Conservation (phyloP, 2,888 invertebrate genomes). For the Rhyacophila evoluta region DNA sequence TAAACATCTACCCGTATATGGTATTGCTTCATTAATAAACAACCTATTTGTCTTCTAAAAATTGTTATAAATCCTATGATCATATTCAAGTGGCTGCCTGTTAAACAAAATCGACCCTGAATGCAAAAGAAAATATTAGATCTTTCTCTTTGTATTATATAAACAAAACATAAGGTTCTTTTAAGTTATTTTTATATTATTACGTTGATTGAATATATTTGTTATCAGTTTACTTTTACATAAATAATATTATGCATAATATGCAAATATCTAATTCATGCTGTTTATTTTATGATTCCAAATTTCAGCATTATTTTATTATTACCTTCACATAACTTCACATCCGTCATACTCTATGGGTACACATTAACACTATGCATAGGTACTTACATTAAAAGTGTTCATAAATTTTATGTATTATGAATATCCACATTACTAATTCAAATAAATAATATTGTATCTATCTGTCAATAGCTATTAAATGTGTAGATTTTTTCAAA, state of each 20-base stretch:
- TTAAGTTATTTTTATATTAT: no score
- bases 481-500: conserved; percentile 25
- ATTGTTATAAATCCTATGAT: no score
- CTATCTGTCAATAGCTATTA: conserved; percentile 21
- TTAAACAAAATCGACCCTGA: no score
- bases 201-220: no score
- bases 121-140: no score
- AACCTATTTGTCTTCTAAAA: not conserved
- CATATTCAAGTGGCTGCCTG: no score
- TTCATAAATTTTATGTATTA: not conserved
- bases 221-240: no score
- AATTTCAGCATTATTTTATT: not conserved
- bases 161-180: no score
- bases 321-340: not conserved
- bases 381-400: not conserved
- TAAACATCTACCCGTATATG: not conserved
- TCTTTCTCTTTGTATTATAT: no score
- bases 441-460: conserved; percentile 1
- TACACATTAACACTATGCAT: not conserved
- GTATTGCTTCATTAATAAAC: not conserved
- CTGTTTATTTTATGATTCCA: not conserved
- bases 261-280: no score
- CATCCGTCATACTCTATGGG: not conserved
- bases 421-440: conserved; percentile 3
- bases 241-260: no score